Base-by-base conservation (phyloP, 2,113 vertebrate species). In the Hypanus sabinus region DNA sequence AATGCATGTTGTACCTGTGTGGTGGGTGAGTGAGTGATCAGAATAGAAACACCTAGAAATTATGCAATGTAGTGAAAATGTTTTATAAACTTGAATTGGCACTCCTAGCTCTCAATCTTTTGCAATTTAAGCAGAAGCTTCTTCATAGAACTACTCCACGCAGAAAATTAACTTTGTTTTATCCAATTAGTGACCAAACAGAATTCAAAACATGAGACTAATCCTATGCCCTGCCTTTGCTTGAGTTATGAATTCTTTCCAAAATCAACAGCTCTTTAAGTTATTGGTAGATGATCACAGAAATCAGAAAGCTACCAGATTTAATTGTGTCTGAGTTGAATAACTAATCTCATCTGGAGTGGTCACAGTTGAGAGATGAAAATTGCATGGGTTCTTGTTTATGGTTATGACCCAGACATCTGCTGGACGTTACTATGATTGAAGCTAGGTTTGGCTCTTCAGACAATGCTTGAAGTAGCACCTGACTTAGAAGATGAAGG, bases 61-160 rank as follows among this genome's bases (percentile, higher is more conserved):
- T 33, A 90, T 62, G 18, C 85, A 88, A 65, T 18, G 16, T 65
- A 36, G 57, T 65, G 60, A 20, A 90, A 65, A n/a, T 65, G n/a
- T 90, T 33, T 79, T 65, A 90, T 65, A 90, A 65, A n/a, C 57
- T 16, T 65, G 5, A 6, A 20, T 12, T 88, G 57, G 65, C 12
- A 62, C n/a, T 33, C 0, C 6, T 20, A 2, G 60, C 5, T 33
- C 30, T 90, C 27, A 90, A 90, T 30, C 16, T 14, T 33, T 90
- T 90, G 30, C 30, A 90, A 90, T 90, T 65, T 22, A 90, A 68
- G 60, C 30, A 65, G 60, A 90, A 90, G n/a, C 60, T 90, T n/a
- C 30, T 90, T 33, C 16, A 90, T 36, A 33, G 85, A 12, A 87
- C 10, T n/a, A n/a, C 18, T 27, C 24, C 27, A 62, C 8, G 1